Evolutionary conservation across 2,797 vertebrate genomes (phyloP).

Genomic region (Crax fasciolata): DNA sequence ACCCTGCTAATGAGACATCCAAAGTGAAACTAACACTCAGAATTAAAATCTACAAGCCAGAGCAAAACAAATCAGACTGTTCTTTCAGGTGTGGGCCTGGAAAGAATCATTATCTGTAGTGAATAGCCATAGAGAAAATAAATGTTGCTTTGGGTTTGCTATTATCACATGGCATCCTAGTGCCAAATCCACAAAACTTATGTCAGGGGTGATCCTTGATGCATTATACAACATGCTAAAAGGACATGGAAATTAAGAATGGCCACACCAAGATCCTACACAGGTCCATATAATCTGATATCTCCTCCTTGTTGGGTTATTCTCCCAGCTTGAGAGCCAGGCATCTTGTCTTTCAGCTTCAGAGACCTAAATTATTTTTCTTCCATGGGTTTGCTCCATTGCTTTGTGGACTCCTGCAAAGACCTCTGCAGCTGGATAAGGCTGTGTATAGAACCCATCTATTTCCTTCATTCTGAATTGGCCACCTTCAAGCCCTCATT

Average conservation of each 20-base stretch:
- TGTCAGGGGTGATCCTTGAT: background rate
- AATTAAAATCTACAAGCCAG: slow-evolving; percentile 3
- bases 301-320: background rate
- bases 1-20: slow-evolving; percentile 35
- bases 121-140: background rate
- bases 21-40: background rate
- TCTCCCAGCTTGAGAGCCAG: background rate
- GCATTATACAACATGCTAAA: background rate
- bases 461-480: background rate
- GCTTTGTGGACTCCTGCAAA: background rate
- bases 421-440: background rate
- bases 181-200: background rate
- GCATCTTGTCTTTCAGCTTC: background rate
- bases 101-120: background rate
- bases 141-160: background rate
- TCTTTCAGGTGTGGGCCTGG: background rate
- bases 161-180: background rate
- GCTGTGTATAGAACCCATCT: background rate
- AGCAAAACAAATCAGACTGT: background rate
- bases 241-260: background rate
- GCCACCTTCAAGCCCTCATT: background rate
- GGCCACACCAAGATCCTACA: rapidly evolving
- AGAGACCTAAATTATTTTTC: background rate
- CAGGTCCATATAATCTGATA: rapidly evolving
- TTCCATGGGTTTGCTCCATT: rapidly evolving